phyloP scores from a whole-genome alignment of 2,888 invertebrate species.

The Meghimatium bilineatum region DNA sequence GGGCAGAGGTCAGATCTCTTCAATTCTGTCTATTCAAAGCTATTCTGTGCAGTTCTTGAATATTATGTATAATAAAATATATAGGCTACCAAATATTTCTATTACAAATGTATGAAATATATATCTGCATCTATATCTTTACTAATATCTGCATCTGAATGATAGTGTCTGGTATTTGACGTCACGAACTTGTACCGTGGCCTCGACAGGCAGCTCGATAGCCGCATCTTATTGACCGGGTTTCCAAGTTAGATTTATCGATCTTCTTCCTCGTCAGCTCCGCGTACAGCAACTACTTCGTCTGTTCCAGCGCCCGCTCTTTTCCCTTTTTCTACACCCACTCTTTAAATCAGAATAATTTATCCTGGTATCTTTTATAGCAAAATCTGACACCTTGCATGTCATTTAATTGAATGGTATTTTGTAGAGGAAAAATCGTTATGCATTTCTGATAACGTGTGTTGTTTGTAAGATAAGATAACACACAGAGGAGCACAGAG shows the following conservation, averaged over 20 bases:
- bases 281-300: neutral
- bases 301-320: neutral
- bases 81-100: no score
- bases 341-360: constrained; percentile 5
- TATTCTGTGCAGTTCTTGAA: no score
- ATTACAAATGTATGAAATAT: no score
- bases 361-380: neutral
- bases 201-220: neutral
- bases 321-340: neutral
- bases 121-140: no score
- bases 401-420: neutral
- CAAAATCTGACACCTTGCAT: neutral
- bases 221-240: neutral
- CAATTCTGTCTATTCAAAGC: no score
- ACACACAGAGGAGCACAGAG: no score
- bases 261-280: neutral
- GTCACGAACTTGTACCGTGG: neutral
- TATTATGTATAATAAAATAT: no score
- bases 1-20: no score
- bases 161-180: neutral
- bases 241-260: neutral
- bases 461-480: no score
- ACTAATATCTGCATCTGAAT: neutral
- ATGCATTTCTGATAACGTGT: no score
- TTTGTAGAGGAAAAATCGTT: no score